Percentiles rank a stretch among this genome's conserved stretches.
phyloP scores from a whole-genome alignment of 2,888 invertebrate species.

The Darwinula stevensoni region DNA sequence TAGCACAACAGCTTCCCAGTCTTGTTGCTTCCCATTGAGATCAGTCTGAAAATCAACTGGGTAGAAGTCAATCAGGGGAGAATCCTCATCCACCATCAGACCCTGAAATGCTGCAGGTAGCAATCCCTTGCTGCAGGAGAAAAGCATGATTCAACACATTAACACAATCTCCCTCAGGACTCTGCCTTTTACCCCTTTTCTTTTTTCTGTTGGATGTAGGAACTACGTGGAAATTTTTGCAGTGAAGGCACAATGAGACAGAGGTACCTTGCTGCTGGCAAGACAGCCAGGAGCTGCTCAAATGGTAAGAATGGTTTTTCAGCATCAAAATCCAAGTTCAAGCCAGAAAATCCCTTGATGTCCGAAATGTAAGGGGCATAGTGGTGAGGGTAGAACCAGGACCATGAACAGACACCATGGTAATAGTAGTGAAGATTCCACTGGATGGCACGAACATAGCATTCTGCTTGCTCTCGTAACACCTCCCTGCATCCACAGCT shows the following conservation, averaged over 20 bases:
- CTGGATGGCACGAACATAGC: conserved; percentile 73
- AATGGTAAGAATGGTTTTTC: conserved; percentile 74
- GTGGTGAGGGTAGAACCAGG: conserved; percentile 92
- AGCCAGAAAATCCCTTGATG: conserved; percentile 37
- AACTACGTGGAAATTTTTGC: no score
- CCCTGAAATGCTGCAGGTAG: conserved; percentile 25
- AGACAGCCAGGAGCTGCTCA: conserved; percentile 57
- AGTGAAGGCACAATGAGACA: neutral
- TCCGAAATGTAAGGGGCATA: conserved; percentile 92
- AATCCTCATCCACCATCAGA: conserved; percentile 41
- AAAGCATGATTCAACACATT: neutral
- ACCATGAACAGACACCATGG: conserved; percentile 86
- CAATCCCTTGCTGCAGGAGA: conserved; percentile 26
- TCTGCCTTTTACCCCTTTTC: no score
- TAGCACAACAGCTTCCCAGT: conserved; percentile 84
- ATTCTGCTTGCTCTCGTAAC: conserved; percentile 45
- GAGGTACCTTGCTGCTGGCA: conserved; percentile 38
- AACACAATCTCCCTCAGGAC: no score
- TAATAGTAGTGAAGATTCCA: conserved; percentile 95
- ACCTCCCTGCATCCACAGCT: conserved; percentile 44
- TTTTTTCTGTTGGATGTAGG: no score
- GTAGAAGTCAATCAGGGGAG: conserved; percentile 66
- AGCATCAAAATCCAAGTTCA: conserved; percentile 48
- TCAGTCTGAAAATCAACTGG: conserved; percentile 71
- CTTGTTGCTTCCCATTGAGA: conserved; percentile 76